Conservation (phyloP, 92 coral and sea anemone species). For the Bergia sp. region DNA sequence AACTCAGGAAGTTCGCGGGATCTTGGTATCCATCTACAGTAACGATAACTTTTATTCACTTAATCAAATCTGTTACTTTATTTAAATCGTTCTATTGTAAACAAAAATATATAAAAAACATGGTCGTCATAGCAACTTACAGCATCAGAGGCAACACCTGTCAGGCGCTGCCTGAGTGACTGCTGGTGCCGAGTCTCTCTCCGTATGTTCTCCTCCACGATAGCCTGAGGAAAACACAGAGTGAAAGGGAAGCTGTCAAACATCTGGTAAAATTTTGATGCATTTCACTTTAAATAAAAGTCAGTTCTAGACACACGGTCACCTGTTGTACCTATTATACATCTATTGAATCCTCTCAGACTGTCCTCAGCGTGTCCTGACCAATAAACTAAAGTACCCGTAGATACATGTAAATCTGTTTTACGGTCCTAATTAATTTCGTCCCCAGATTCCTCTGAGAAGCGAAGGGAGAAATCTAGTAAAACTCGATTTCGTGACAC, state of each 20-base stretch:
- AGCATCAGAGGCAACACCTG: slow-evolving; percentile 75
- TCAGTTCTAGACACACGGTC: not conserved
- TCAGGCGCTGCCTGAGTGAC: slow-evolving; percentile 78
- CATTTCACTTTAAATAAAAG: not conserved
- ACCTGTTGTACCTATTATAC: not conserved
- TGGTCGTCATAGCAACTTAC: slow-evolving; percentile 51
- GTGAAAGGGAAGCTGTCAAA: not conserved
- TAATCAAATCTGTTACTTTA: too few species aligned
- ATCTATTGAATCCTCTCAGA: not conserved
- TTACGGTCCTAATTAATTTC: too few species aligned
- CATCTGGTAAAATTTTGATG: not conserved
- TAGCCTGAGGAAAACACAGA: slow-evolving; percentile 57
- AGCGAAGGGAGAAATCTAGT: too few species aligned
- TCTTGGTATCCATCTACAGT: too few species aligned
- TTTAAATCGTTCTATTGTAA: too few species aligned
- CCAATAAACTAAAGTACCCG: too few species aligned
- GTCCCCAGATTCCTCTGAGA: too few species aligned
- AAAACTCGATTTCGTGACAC: too few species aligned
- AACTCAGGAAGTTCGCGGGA: too few species aligned
- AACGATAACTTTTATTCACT: too few species aligned
- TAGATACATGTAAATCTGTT: too few species aligned
- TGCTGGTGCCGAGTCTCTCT: slow-evolving; percentile 64
- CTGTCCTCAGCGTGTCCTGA: too few species aligned
- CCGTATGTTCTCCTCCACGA: slow-evolving; percentile 64
- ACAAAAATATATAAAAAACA: not conserved